Conservation (phyloP, 2,797 vertebrate genomes). For the Rhincodon typus region DNA sequence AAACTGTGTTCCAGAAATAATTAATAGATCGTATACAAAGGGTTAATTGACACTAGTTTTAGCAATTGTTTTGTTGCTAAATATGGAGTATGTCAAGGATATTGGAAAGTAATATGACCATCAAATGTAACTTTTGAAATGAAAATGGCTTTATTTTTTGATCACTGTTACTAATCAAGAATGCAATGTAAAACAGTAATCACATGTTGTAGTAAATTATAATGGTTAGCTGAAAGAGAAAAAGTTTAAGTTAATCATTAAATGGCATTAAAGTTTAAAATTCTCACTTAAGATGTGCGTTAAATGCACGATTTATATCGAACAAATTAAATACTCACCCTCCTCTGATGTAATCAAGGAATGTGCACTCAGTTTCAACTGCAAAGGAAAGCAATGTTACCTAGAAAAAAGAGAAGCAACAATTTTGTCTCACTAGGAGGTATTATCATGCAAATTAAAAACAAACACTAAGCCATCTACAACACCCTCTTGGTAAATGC, state of each 20-base stretch:
- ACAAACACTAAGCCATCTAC: background rate
- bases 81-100: background rate
- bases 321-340: slow-evolving; percentile 68
- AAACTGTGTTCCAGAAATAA: background rate
- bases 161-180: too few relatives aligned
- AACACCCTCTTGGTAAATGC: background rate
- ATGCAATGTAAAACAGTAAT: background rate
- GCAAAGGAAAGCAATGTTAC: slow-evolving; percentile 94
- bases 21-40: background rate
- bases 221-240: background rate
- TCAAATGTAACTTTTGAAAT: background rate
- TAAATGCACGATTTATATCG: background rate
- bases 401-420: slow-evolving; percentile 52
- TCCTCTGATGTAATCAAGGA: slow-evolving; percentile 98
- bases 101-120: background rate
- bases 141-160: too few relatives aligned
- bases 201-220: background rate
- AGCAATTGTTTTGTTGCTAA: background rate
- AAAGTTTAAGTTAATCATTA: background rate
- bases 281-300: background rate
- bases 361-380: slow-evolving; percentile 92
- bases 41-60: background rate
- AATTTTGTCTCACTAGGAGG: background rate
- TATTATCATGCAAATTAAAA: background rate
- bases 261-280: background rate